phyloP scores from a whole-genome alignment of 2,888 invertebrate species.

The Aproaerema taeniolella region DNA sequence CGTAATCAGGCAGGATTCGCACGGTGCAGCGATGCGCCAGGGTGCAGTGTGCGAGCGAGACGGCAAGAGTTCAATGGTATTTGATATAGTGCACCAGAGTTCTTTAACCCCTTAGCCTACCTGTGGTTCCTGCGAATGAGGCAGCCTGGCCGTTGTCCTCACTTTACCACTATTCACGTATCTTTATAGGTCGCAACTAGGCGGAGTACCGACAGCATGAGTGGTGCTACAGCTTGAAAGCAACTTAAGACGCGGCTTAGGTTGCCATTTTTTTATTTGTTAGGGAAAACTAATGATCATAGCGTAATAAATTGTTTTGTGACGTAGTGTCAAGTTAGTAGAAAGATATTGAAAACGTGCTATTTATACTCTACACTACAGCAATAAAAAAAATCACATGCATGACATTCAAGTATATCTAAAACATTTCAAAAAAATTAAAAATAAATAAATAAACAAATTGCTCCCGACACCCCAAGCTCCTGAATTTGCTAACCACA shows the following conservation, averaged over 20 bases:
- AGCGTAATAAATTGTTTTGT: too few species aligned
- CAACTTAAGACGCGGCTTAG: too few species aligned
- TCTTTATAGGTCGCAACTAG: constrained; percentile 71
- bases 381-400: too few species aligned
- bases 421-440: too few species aligned
- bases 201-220: constrained; percentile 46
- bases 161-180: constrained; percentile 67
- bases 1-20: constrained; percentile 74
- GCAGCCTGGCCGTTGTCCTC: constrained; percentile 74
- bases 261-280: too few species aligned
- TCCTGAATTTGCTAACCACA: constrained; percentile 31
- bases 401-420: too few species aligned
- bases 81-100: constrained; percentile 76
- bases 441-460: too few species aligned
- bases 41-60: constrained; percentile 61
- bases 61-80: constrained; percentile 73
- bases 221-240: constrained; percentile 1
- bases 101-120: constrained; percentile 78
- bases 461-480: too few species aligned
- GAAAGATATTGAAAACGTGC: too few species aligned
- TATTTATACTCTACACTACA: too few species aligned
- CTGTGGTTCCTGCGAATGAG: constrained; percentile 75
- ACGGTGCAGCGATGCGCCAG: constrained; percentile 58
- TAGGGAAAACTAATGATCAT: too few species aligned
- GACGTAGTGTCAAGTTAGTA: too few species aligned